phyloP scores from a whole-genome alignment of 2,888 invertebrate genomes.

The Lasioglossum calceatum region DNA sequence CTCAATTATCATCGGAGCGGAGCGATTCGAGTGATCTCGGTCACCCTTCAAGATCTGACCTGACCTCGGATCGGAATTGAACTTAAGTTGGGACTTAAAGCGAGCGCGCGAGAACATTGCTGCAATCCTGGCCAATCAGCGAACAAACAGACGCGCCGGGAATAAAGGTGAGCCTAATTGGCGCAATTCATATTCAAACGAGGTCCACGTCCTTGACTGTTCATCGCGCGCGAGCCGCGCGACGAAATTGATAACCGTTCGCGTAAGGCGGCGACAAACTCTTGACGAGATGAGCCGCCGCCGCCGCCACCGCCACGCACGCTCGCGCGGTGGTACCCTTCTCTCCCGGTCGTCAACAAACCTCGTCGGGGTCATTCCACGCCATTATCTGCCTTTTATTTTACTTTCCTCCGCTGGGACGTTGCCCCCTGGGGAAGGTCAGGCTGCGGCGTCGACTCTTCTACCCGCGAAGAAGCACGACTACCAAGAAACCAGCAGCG shows the following conservation, averaged over 20 bases:
- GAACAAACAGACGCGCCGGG: constrained; percentile 81
- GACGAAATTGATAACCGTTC: constrained; percentile 72
- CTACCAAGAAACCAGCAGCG: background rate
- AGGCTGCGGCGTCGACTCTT: constrained; percentile 24
- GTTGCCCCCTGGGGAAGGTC: constrained; percentile 52
- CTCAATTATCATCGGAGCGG: constrained; percentile 35
- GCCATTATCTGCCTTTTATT: constrained; percentile 51
- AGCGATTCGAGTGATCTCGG: constrained; percentile 50
- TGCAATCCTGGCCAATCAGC: constrained; percentile 81
- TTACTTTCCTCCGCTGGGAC: constrained; percentile 25
- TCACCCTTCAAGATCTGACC: constrained; percentile 68
- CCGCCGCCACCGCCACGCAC: background rate
- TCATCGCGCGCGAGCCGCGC: constrained; percentile 63
- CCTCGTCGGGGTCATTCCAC: constrained; percentile 39
- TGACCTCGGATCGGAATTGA: constrained; percentile 71
- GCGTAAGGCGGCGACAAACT: constrained; percentile 37
- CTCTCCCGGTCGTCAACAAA: constrained; percentile 3
- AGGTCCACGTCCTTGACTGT: constrained; percentile 78
- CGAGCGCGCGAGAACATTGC: constrained; percentile 53
- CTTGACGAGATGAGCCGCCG: background rate
- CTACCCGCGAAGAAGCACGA: background rate
- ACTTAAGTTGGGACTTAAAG: constrained; percentile 60
- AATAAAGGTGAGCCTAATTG: constrained; percentile 83
- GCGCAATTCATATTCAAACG: constrained; percentile 83
- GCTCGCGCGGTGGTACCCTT: background rate